phyloP scores from a whole-genome alignment of 1,140 invertebrate genomes.

The Drosophila arawakana region DNA sequence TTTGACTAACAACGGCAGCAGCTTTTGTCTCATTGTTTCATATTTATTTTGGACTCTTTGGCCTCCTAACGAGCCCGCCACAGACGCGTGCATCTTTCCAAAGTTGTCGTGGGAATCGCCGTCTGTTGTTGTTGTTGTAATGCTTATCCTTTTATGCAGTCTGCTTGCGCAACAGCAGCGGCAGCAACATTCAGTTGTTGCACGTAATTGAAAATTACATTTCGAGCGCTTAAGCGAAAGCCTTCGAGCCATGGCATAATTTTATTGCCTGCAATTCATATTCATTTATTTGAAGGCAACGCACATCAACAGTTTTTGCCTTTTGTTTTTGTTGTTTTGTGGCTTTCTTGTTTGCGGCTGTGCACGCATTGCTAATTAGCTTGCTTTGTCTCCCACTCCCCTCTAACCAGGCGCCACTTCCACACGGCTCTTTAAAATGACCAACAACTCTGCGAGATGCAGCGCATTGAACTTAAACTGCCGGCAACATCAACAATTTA shows the following conservation, averaged over 20 bases:
- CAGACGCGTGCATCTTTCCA: conserved; percentile 75
- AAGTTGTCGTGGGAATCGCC: conserved; percentile 74
- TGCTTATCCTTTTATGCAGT: conserved; percentile 79
- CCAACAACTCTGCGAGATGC: conserved; percentile 27
- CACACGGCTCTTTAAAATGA: conserved; percentile 5
- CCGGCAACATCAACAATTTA: conserved; percentile 18
- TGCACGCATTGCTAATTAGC: conserved; percentile 35
- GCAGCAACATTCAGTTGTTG: conserved; percentile 41
- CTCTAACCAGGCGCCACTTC: neutral
- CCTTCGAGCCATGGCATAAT: conserved; percentile 66
- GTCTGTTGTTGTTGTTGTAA: conserved; percentile 47
- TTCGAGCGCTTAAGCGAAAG: conserved; percentile 51
- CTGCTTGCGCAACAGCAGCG: conserved; percentile 67
- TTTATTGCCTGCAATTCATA: conserved; percentile 74
- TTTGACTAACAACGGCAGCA: conserved; percentile 46
- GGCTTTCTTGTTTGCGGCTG: neutral
- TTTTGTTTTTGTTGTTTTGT: conserved; percentile 18
- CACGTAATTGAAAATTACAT: conserved; percentile 72
- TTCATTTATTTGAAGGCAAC: conserved; percentile 71
- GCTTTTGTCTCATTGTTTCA: conserved; percentile 81
- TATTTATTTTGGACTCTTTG: conserved; percentile 76
- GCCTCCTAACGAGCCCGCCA: conserved; percentile 66
- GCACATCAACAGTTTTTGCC: conserved; percentile 35
- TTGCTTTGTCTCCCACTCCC: neutral
- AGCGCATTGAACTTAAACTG: conserved; percentile 66